Percentiles rank a stretch among this genome's conserved stretches.
Evolutionary conservation across 2,888 invertebrate genomes (phyloP).

Genomic region (Andrena trimmerana): DNA sequence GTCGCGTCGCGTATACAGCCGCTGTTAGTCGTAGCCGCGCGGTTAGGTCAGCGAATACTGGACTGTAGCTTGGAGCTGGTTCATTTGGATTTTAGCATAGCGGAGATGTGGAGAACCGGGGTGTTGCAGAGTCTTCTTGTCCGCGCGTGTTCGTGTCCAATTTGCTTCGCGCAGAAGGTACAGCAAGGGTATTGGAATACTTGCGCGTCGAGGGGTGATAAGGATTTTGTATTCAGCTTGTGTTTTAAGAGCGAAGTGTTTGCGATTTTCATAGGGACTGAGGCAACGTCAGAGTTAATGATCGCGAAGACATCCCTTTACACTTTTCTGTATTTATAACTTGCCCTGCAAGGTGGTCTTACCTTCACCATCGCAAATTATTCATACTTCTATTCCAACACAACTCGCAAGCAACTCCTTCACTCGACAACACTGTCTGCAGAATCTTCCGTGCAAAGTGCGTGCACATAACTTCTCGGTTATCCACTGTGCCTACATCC

Average conservation of each 20-base stretch:
- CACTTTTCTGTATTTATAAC: no score
- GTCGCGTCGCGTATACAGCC: no score
- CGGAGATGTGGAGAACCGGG: background rate
- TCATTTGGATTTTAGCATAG: background rate
- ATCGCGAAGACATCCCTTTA: no score
- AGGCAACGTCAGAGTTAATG: no score
- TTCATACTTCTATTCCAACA: no score
- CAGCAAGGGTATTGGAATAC: background rate
- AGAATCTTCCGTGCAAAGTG: background rate
- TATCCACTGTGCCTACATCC: background rate
- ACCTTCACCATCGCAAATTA: no score
- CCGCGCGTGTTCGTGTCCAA: background rate
- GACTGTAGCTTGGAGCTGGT: no score
- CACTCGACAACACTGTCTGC: background rate
- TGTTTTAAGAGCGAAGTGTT: no score
- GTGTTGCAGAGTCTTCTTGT: background rate
- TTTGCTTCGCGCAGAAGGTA: background rate
- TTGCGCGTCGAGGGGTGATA: background rate
- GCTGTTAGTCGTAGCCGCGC: background rate
- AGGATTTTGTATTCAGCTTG: background rate
- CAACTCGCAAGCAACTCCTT: no score
- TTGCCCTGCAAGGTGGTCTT: no score
- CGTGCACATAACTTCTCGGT: no score
- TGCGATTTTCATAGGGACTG: no score
- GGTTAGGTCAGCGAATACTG: background rate